A percentile compares a stretch with the other conserved stretches of the same genome.
Conservation (phyloP, 2,888 invertebrate species). For the Ornithoptera priamus region DNA sequence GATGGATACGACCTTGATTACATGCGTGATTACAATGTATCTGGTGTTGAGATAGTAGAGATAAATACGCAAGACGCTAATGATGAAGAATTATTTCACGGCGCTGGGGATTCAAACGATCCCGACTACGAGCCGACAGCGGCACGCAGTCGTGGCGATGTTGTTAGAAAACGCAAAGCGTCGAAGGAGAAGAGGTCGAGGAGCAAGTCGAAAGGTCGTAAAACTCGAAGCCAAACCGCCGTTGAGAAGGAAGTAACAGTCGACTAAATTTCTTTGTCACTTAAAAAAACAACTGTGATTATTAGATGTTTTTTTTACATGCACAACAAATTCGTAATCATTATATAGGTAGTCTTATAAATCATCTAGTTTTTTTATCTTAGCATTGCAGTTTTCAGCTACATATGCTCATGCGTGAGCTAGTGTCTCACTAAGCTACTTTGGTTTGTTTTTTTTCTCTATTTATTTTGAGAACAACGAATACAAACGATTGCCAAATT, state of each 20-base stretch:
- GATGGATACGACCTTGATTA: conserved; percentile 58
- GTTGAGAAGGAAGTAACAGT: conserved; percentile 53
- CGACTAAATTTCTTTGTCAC: conserved; percentile 47
- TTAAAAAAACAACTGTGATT: conserved; percentile 62
- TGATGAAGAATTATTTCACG: conserved; percentile 37
- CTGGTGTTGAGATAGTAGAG: conserved; percentile 67
- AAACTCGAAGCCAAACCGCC: conserved; percentile 67
- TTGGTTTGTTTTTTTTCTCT: not conserved
- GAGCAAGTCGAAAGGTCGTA: conserved; percentile 67
- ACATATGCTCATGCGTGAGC: not conserved
- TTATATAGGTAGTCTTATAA: not conserved
- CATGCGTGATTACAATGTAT: conserved; percentile 47
- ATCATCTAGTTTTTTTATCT: not conserved
- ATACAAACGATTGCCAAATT: conserved; percentile 18
- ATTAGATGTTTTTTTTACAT: conserved; percentile 49
- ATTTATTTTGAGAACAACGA: not conserved
- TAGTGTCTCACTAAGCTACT: not conserved
- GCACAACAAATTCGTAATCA: conserved; percentile 25
- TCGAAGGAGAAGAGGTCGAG: conserved; percentile 58
- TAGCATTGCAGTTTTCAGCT: not conserved
- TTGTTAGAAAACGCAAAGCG: conserved; percentile 62
- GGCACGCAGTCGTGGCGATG: conserved; percentile 66
- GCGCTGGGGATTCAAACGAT: conserved; percentile 54
- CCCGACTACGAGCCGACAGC: conserved; percentile 64
- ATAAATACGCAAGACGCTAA: conserved; percentile 47